A percentile compares a stretch with the other conserved stretches of the same genome.
Evolutionary conservation across 2,113 vertebrate genomes (phyloP).

Genomic region (Lagopus muta): DNA sequence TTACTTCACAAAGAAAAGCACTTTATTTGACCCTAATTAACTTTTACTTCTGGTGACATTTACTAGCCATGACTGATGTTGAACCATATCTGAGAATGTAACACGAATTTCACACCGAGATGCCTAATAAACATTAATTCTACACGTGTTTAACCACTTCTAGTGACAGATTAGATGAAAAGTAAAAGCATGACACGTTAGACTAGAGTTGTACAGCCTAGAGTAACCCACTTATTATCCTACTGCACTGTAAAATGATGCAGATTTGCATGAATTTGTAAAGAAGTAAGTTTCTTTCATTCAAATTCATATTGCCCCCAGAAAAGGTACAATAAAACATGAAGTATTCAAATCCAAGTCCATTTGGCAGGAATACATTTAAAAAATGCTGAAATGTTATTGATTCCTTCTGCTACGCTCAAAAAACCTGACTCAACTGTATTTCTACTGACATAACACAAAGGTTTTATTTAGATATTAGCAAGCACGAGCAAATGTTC

Average conservation of each 20-base stretch:
- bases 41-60: background rate
- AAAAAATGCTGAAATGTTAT: conserved; percentile 77
- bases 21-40: conserved; percentile 14
- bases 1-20: background rate
- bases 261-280: background rate
- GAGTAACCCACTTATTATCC: background rate
- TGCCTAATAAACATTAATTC: conserved; percentile 1
- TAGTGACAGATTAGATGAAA: conserved; percentile 5
- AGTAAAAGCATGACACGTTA: conserved; percentile 6
- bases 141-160: background rate
- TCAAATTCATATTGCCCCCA: conserved; percentile 26
- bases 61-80: background rate
- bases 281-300: background rate
- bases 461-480: conserved; percentile 74
- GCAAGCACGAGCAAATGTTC: conserved; percentile 43
- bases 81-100: conserved; percentile 17
- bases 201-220: background rate
- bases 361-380: conserved; percentile 71
- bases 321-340: conserved; percentile 36
- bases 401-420: conserved; percentile 72
- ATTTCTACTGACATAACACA: conserved; percentile 76
- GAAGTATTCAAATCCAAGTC: conserved; percentile 70
- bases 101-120: background rate
- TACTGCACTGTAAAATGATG: background rate
- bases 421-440: conserved; percentile 79